Evolutionary conservation across 2,797 vertebrate genomes (phyloP).

Genomic region (Falco concolor): DNA sequence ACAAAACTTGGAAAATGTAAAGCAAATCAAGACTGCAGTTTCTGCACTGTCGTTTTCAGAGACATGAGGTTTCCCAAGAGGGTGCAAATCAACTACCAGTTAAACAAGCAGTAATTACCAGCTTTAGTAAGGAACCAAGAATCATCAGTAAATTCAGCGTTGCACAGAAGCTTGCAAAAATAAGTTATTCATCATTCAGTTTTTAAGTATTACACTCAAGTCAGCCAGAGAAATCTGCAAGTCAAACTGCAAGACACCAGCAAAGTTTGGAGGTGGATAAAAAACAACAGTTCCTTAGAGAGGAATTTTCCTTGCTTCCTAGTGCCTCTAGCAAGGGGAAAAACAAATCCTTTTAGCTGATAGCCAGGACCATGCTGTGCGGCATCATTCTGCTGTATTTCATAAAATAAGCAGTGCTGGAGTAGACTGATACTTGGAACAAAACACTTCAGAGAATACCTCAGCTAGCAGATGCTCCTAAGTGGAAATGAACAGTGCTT

Average conservation of each 20-base stretch:
- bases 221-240: slow-evolving; percentile 17
- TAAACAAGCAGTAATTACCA: slow-evolving; percentile 19
- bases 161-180: slow-evolving; percentile 6
- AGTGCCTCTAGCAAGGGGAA: not conserved
- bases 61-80: not conserved
- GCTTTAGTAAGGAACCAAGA: not conserved
- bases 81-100: not conserved
- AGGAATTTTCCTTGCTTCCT: not conserved
- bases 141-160: not conserved
- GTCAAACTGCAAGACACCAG: not conserved
- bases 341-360: not conserved
- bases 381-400: not conserved
- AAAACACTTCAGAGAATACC: not conserved
- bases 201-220: not conserved
- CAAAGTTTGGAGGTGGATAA: not conserved
- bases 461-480: not conserved
- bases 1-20: not conserved
- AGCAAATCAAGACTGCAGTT: not conserved
- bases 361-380: slow-evolving; percentile 27
- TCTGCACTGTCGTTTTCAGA: not conserved
- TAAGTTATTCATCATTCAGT: not conserved
- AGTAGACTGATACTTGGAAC: not conserved
- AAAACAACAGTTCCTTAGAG: not conserved
- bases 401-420: not conserved
- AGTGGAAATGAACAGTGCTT: not conserved